Base-by-base conservation (phyloP, 2,888 invertebrate genomes). In the Pristionchus mayeri region DNA sequence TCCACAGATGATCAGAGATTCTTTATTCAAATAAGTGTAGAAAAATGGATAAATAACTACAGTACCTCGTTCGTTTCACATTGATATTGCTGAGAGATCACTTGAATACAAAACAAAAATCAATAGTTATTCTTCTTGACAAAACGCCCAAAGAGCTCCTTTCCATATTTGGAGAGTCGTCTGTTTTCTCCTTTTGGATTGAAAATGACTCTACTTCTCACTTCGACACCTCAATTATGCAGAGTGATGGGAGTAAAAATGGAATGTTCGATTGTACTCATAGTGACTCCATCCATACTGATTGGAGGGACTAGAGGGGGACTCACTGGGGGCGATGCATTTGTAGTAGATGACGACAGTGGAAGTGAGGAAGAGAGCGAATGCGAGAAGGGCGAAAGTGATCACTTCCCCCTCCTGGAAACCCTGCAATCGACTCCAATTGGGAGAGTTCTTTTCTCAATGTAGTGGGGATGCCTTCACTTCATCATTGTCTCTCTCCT, bases 321-420 rank as follows among this genome's bases (percentile, higher is more conserved):
- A 60, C 81, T 84, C 16, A 84, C 84, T 84, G 13, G 84, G 84
- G 9, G 84, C 71, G 16, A 84, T 48, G 54, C 84, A 84, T 75
- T 84, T 84, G 52, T 84, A 84, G 84, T 84, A 84, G 52, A 54
- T 27, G 30, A 84, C 75, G 16, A 84, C 75, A 27, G 52, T 16
- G 54, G 50, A 84, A 24, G 75, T 84, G 37, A 84, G 84, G 16
- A 84, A 57, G 37, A 75, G 34, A 3, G 84, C 75, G 54, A 84
- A 84, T 30, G 52, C 84, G 9, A 84, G 75, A 27, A 84, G 54
- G 16, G 71, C 71, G 40, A 84, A 84, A 7, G 84, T 84, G n/a
- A 84, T 57, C 50, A 84, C 52, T 54, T 84, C 84, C 27, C 84
- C 84, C 37, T 57, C 84, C 75, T 84, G 84, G 54, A 84, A 84